These are phyloP conservation scores for Salminus brasiliensis DNA, from an alignment of 2,113 vertebrate species.

Conservation along the genomic window DNA sequence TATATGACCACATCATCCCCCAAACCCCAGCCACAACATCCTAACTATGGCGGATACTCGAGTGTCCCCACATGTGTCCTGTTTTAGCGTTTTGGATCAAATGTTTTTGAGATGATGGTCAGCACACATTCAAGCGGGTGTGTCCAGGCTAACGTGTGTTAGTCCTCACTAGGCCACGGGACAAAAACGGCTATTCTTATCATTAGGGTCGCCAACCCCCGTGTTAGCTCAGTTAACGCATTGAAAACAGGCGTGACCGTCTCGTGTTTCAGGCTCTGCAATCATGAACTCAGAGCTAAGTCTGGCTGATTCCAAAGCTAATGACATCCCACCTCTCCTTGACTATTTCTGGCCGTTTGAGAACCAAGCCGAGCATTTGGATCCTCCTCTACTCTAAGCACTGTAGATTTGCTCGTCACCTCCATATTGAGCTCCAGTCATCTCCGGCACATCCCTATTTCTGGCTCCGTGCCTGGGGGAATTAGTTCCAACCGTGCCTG, in stretches of 20 bases:
- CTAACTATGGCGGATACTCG: too few species aligned
- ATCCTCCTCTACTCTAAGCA: background rate
- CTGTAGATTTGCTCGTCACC: constrained; percentile 26
- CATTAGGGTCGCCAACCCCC: too few species aligned
- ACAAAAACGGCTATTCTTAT: too few species aligned
- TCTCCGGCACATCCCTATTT: constrained; percentile 40
- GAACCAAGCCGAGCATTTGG: background rate
- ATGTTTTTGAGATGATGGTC: too few species aligned
- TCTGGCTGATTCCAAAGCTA: background rate
- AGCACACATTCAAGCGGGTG: too few species aligned
- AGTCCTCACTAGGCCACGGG: too few species aligned
- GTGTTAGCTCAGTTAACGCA: too few species aligned
- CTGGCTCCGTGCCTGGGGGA: constrained; percentile 31
- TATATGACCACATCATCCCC: too few species aligned
- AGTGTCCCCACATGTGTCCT: too few species aligned
- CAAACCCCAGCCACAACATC: too few species aligned
- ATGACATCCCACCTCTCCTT: background rate
- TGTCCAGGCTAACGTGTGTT: too few species aligned
- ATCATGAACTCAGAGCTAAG: background rate
- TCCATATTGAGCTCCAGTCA: constrained; percentile 20
- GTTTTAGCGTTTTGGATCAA: too few species aligned
- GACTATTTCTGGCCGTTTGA: background rate
- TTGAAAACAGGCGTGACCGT: background rate
- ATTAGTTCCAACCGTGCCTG: constrained; percentile 36
- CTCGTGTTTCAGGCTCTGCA: background rate